phyloP scores from a whole-genome alignment of 2,797 vertebrate genomes.

The Enteromius paludinosus region DNA sequence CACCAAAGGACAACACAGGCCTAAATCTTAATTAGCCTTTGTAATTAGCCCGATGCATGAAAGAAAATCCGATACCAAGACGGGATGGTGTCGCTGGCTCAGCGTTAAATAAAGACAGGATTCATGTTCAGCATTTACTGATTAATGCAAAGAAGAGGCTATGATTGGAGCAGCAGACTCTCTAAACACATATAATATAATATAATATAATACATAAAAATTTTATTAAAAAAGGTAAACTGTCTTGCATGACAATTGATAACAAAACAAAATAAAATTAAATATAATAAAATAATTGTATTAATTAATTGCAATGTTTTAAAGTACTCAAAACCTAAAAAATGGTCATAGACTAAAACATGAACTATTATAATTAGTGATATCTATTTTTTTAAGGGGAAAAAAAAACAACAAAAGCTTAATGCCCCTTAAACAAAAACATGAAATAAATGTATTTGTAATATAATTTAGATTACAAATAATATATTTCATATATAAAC shows the following conservation, averaged over 20 bases:
- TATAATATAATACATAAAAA: neutral
- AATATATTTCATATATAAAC: too few relatives aligned
- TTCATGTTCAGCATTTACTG: conserved; percentile 24
- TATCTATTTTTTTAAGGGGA: too few relatives aligned
- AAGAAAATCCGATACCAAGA: conserved; percentile 26
- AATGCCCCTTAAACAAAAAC: too few relatives aligned
- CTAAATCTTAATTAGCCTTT: conserved; percentile 74
- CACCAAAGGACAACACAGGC: conserved; percentile 71
- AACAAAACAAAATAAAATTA: neutral
- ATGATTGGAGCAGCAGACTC: neutral
- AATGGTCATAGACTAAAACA: neutral
- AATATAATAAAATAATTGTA: neutral
- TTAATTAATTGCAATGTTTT: neutral
- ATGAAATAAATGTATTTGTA: too few relatives aligned
- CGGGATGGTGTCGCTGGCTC: conserved; percentile 2
- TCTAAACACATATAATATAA: too few relatives aligned
- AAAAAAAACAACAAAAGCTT: too few relatives aligned
- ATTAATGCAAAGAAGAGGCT: neutral
- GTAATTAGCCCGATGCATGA: conserved; percentile 54
- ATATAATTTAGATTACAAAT: too few relatives aligned
- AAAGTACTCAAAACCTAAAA: too few relatives aligned
- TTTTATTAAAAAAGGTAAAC: neutral
- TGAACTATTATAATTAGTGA: neutral
- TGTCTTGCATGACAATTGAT: neutral
- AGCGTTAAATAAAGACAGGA: conserved; percentile 25